Conservation (phyloP, 23 tunicate genomes). For the Botrylloides violaceus region DNA sequence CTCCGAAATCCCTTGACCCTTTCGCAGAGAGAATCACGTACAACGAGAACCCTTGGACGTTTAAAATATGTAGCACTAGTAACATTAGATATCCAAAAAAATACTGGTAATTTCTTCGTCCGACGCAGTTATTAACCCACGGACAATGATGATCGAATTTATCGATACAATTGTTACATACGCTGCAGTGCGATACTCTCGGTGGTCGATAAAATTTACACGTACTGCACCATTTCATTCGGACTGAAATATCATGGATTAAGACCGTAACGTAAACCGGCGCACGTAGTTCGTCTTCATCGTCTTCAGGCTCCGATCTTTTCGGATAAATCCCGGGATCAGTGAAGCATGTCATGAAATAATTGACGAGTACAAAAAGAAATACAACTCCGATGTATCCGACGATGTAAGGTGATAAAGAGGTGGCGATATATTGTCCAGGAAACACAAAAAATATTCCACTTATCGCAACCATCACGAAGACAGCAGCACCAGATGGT, state of each 20-base stretch:
- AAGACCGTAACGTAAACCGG: constrained; percentile 63
- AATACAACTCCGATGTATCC: constrained; percentile 43
- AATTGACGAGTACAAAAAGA: constrained; percentile 65
- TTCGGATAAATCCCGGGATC: constrained; percentile 93
- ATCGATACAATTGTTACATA: constrained; percentile 87
- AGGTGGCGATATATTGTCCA: constrained; percentile 30
- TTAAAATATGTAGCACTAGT: constrained; percentile 73
- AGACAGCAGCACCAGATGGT: constrained; percentile 35
- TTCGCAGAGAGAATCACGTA: constrained; percentile 34
- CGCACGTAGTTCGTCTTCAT: constrained; percentile 70
- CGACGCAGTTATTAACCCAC: constrained; percentile 98
- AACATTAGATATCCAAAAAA: constrained; percentile 63
- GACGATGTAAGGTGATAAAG: constrained; percentile 44
- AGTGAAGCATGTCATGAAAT: constrained; percentile 65
- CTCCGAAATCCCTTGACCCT: neutral
- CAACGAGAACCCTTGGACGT: constrained; percentile 52
- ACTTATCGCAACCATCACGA: constrained; percentile 32
- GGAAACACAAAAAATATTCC: constrained; percentile 74
- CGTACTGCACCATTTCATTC: constrained; percentile 98
- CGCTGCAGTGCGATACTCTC: constrained; percentile 95
- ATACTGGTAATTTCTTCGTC: constrained; percentile 83
- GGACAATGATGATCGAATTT: constrained; percentile 99
- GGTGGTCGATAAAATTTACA: constrained; percentile 98
- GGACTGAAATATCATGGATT: constrained; percentile 69
- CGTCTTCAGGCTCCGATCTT: constrained; percentile 90